Evolutionary conservation across 2,888 invertebrate species (phyloP), one percentile per base, ranked within the genome.

Genomic region (Orthosia gothica): DNA sequence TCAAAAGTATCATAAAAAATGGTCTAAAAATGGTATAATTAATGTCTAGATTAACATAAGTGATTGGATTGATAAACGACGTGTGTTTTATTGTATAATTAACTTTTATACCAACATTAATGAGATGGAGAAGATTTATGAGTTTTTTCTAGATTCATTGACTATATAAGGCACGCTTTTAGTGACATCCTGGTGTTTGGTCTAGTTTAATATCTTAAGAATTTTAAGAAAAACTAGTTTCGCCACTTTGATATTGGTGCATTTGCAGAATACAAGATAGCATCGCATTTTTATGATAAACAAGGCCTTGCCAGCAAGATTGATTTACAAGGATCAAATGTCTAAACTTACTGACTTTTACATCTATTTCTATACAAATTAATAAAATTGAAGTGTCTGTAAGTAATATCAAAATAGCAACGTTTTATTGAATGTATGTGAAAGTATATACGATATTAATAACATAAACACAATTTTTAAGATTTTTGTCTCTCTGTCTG

Each of bases 81-180:
- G 61, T 69, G 67, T 84, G 61, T 81, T 84, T 81, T 84, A 81
- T 77, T 81, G 57, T 64, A 57, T 81, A 75, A 83, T 85, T 81
- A 81, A 83, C 77, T 20, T 73, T 57, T 52, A 20, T 45, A 55
- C 16, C n/a, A 68, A 70, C 68, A 61, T 76, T 77, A 80, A 83
- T 80, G 76, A 80, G 74, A 20, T 77, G 9, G 12, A 11, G 7
- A 18, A 78, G 73, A 85, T 83, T 84, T 85, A 83, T 73, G 13
- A 50, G 23, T 5, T 16, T 70, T 57, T 76, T 55, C 50, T 54
- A 16, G 61, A 57, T 63, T 70, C 26, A 40, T 50, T 70, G 69
- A 23, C 61, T 59, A 55, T 58, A 67, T 59, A 49, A 49, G 63
- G 71, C 63, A 63, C 23, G 70, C 49, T 70, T 49, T 77, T 49